Evolutionary conservation across 2,888 invertebrate species (phyloP).

Genomic region (Portevinia maculata): DNA sequence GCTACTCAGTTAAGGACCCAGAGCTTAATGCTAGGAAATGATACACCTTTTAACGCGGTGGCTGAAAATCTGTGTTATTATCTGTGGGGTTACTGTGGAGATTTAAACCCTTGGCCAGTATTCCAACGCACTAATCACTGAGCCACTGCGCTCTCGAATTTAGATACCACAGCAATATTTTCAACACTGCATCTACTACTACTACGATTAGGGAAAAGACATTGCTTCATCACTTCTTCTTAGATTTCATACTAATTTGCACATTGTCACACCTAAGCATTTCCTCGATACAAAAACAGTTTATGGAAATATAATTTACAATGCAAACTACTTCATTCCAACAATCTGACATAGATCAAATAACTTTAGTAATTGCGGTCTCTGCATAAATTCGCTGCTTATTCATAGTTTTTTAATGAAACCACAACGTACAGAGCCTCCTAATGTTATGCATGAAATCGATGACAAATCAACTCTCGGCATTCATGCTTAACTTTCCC

Average conservation of each 20-base stretch:
- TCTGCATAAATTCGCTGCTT: conserved; percentile 13
- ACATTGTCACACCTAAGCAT: background rate
- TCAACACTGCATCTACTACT: background rate
- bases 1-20: no score
- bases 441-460: conserved; percentile 28
- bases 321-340: background rate
- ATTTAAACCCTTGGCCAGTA: no score
- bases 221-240: no score
- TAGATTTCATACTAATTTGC: background rate
- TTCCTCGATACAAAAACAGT: background rate
- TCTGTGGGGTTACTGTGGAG: no score
- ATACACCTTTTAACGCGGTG: no score
- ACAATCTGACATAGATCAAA: conserved; percentile 7
- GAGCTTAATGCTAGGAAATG: no score
- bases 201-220: no score
- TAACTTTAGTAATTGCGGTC: conserved; percentile 28
- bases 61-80: no score
- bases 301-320: no score
- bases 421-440: conserved; percentile 4
- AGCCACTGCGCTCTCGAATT: no score
- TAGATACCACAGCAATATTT: no score
- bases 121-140: no score
- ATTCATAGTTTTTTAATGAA: conserved; percentile 16
- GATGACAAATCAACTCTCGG: conserved; percentile 45
- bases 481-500: conserved; percentile 42